Base-by-base conservation (phyloP, 1,140 invertebrate species). In the Nasonia vitripennis region DNA sequence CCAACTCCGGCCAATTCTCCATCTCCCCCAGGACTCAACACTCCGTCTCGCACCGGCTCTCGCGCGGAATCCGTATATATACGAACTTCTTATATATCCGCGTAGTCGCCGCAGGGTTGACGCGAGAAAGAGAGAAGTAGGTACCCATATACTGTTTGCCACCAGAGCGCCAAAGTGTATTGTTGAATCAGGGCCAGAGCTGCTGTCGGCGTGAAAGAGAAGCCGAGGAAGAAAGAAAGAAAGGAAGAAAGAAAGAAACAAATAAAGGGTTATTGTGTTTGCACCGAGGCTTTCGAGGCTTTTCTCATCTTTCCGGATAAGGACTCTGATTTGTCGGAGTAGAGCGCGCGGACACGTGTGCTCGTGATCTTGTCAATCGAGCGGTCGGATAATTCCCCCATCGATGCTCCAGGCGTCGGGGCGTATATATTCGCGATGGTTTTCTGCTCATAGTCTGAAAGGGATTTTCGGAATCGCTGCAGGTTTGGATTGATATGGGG, bases 231-330 rank as follows among this genome's bases (percentile, higher is more conserved):
- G 70, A 78, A 80, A 31, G 67, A 34, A 51, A 77, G 23, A 83
- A 37, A 62, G 75, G 23, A 81, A 90, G 88, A 74, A 88, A 89
- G 81, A 87, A 88, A 87, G 90, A 89, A 91, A 92, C 92, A 93
- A 93, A 93, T 93, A 93, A 93, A 93, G 93, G 93, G 93, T 93
- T 93, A 93, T 93, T 93, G 90, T 93, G 92, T 93, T 93, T 93
- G 90, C 92, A 86, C 90, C 87, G 84, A 90, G 81, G 90, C 89
- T 91, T 84, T 84, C 68, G 45, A 55, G 62, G 34, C 27, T 88
- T 87, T 86, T 87, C 78, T 84, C 80, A 73, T 82, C 67, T 79
- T 86, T 82, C 67, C 23, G 41, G 80, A 78, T 55, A 81, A 71
- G 79, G 45, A 78, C 55, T 48, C 71, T 73, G 67, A 79, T 84